Base-by-base conservation (phyloP, 1,140 invertebrate species). In the Antheraea mylitta region DNA sequence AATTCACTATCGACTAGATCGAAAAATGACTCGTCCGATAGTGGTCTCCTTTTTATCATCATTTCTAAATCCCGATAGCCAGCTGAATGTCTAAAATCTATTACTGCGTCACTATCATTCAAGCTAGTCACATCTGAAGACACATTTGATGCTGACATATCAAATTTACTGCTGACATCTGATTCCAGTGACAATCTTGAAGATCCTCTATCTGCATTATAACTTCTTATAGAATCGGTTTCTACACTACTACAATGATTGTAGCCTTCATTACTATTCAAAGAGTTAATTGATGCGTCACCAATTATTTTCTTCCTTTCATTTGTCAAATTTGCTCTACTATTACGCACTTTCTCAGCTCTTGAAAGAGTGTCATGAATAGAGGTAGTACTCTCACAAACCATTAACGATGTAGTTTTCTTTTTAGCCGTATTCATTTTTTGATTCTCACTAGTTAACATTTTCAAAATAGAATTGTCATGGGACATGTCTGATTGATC, bases 21-120 rank as follows among this genome's bases (percentile, higher is more conserved):
- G 69, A 94, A 94, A 77, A 93, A 88, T 0, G 94, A 93, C 75
- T 95, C 94, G 75, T 95, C 95, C 13, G 95, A 96, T 0, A 97
- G 92, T 0, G 96, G 96, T 72, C 96, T 90, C 58, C 96, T 91
- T 74, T 96, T 96, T 10, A 95, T 78, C 72, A 94, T 93, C n/a
- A 94, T 92, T 82, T 95, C 94, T 58, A 95, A 90, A 70, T 95
- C 94, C 81, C 82, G 58, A 82, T 90, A 71, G 76, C 79, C 75
- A 68, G 68, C 75, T 30, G 87, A 70, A 75, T 93, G 92, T 22
- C 94, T 87, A 13, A 94, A 85, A 67, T 95, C 94, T 0, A 94
- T 85, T 66, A 82, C 78, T 61, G 85, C 79, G 64, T 88, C 89
- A 69, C 81, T 87, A 69, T 86, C 87, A 71, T 86, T 85, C 53